A percentile compares a stretch with the other conserved stretches of the same genome.
Evolutionary conservation across 2,888 invertebrate species (phyloP).

Genomic region (Callyntrura guangdongensis): DNA sequence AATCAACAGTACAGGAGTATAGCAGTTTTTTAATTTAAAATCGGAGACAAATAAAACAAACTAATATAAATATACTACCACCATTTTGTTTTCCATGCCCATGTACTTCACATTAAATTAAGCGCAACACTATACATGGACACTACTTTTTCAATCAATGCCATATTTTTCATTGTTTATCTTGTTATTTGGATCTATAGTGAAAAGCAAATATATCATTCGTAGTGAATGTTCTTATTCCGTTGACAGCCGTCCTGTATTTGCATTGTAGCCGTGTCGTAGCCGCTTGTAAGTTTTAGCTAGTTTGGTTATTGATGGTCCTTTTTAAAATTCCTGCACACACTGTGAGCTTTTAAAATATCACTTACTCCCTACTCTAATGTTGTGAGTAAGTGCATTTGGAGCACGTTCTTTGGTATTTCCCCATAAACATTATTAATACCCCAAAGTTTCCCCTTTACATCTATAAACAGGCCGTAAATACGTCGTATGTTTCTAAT

Average conservation of each 20-base stretch:
- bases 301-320: conserved; percentile 60
- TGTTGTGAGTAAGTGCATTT: neutral
- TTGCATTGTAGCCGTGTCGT: neutral
- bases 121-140: too few species aligned
- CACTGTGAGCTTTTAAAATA: neutral
- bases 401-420: neutral
- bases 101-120: too few species aligned
- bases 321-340: conserved; percentile 50
- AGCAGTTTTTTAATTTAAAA: too few species aligned
- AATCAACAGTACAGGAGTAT: too few species aligned
- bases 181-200: too few species aligned
- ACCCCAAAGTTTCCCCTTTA: neutral
- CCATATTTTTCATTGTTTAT: too few species aligned
- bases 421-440: neutral
- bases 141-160: too few species aligned
- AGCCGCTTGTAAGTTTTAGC: neutral
- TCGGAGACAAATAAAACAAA: too few species aligned
- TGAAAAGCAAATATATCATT: too few species aligned
- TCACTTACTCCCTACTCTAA: neutral
- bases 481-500: neutral
- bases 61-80: too few species aligned
- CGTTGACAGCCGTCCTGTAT: neutral
- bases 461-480: neutral
- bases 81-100: too few species aligned
- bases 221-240: too few species aligned